Evolutionary conservation across 2,888 invertebrate genomes (phyloP).

Genomic region (Onthophagus sagittarius): DNA sequence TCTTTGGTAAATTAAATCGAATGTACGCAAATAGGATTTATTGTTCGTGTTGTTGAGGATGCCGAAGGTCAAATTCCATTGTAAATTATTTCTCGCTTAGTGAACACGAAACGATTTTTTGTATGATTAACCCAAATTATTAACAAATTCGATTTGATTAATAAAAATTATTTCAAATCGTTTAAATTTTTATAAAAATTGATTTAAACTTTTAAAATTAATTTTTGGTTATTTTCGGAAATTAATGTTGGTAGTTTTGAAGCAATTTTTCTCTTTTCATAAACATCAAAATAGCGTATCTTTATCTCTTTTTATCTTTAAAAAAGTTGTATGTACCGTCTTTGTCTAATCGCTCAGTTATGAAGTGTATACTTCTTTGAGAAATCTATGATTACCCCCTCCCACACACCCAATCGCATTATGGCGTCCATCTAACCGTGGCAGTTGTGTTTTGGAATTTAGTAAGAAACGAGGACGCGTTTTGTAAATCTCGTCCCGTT

Average conservation of each 20-base stretch:
- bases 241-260: too few relatives aligned
- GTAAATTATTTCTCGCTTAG: neutral
- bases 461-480: slow-evolving; percentile 10
- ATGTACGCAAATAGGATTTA: neutral
- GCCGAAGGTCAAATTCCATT: neutral
- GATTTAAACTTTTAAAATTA: too few relatives aligned
- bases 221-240: too few relatives aligned
- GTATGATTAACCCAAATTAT: too few relatives aligned
- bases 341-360: neutral
- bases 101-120: too few relatives aligned
- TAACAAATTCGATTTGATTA: too few relatives aligned
- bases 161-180: too few relatives aligned
- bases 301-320: neutral
- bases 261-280: too few relatives aligned
- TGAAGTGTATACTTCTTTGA: neutral
- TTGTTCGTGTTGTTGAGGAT: neutral
- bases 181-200: too few relatives aligned
- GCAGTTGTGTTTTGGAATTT: slow-evolving; percentile 34
- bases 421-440: slow-evolving; percentile 37
- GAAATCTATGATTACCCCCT: neutral
- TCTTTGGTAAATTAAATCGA: neutral
- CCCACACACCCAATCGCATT: slow-evolving; percentile 24
- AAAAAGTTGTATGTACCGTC: neutral
- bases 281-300: too few relatives aligned
- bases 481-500: neutral